phyloP scores from a whole-genome alignment of 2,797 vertebrate genomes.

The Pantherophis alleghaniensis region DNA sequence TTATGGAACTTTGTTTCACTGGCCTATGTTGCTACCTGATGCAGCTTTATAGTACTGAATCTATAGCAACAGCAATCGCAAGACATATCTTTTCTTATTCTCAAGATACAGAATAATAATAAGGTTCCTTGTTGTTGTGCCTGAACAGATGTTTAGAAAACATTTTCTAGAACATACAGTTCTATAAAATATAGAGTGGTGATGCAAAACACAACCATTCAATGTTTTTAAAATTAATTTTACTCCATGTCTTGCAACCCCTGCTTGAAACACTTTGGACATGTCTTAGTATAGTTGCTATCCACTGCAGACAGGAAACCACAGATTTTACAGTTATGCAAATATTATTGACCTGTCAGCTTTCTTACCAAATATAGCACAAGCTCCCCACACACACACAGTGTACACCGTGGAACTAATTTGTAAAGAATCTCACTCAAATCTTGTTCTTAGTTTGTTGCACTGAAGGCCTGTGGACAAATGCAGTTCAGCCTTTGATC shows the following conservation, averaged over 20 bases:
- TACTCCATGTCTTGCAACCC: neutral
- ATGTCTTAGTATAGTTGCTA: slow-evolving; percentile 17
- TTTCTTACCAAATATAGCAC: neutral
- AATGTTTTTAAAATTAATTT: neutral
- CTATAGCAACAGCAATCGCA: neutral
- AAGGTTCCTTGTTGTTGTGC: neutral
- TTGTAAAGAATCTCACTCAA: neutral
- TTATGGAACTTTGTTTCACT: slow-evolving; percentile 5
- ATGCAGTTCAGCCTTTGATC: neutral
- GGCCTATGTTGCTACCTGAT: slow-evolving; percentile 19
- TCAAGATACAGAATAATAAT: neutral
- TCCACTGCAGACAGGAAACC: slow-evolving; percentile 47
- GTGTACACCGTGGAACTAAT: neutral
- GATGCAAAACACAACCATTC: neutral
- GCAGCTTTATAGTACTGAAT: neutral
- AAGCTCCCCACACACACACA: neutral
- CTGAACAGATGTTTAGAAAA: neutral
- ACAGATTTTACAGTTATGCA: slow-evolving; percentile 13
- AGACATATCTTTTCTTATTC: neutral
- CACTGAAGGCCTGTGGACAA: neutral
- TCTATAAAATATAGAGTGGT: neutral
- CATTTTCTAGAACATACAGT: neutral
- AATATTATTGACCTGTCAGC: slow-evolving; percentile 9
- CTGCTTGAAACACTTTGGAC: neutral
- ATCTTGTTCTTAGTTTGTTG: neutral